Percentiles rank a stretch among this genome's conserved stretches.
Conservation (phyloP, 2,888 invertebrate species). For the Clanis bilineata region DNA sequence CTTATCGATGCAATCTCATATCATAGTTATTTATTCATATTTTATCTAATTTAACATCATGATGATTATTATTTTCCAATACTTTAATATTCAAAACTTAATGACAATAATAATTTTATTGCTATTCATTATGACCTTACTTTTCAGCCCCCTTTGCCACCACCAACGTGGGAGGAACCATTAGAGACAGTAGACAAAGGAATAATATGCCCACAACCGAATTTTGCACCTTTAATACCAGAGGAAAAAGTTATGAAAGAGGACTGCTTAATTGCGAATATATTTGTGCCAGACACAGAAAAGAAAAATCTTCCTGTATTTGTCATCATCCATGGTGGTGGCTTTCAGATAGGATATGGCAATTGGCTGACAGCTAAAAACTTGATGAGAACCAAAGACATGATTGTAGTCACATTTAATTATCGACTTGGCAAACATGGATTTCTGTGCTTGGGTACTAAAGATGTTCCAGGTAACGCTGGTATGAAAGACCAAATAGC, state of each 20-base stretch:
- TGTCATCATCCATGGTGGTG: constrained; percentile 44
- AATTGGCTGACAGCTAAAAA: constrained; percentile 23
- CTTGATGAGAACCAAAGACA: constrained; percentile 31
- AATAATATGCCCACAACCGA: constrained; percentile 41
- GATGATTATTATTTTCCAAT: no score
- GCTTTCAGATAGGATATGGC: constrained; percentile 33
- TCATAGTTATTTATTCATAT: no score
- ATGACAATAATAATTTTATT: no score
- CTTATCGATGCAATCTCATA: no score
- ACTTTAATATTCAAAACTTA: no score
- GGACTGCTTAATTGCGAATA: constrained; percentile 56
- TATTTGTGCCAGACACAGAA: constrained; percentile 52
- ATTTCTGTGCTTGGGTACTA: constrained; percentile 43
- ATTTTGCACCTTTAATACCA: neutral
- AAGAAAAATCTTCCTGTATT: constrained; percentile 39
- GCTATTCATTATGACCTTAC: neutral
- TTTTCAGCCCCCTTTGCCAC: constrained; percentile 44
- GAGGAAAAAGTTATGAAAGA: constrained; percentile 31
- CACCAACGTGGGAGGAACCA: constrained; percentile 37
- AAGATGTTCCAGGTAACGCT: constrained; percentile 46
- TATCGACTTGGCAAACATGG: constrained; percentile 42
- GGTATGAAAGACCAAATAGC: constrained; percentile 53
- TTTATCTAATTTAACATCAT: no score
- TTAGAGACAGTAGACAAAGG: constrained; percentile 37
- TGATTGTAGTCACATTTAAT: constrained; percentile 40